Evolutionary conservation across 2,113 vertebrate species (phyloP).

Genomic region (Riparia riparia): DNA sequence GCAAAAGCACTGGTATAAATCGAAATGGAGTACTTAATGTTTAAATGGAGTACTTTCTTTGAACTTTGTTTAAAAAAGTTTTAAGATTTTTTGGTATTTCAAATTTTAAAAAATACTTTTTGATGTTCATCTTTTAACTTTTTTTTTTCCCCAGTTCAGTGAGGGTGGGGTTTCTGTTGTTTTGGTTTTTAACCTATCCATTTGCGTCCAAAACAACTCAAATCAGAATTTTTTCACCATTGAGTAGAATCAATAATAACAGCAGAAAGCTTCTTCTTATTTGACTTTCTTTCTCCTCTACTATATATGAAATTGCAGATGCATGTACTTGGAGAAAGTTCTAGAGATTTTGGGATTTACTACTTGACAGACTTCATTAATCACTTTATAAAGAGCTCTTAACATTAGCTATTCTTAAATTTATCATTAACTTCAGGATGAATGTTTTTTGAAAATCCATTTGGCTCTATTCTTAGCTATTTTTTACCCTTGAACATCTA

Average conservation of each 20-base stretch:
- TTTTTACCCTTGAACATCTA: background rate
- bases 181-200: background rate
- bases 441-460: constrained; percentile 5
- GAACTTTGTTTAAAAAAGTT: background rate
- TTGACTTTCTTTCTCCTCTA: background rate
- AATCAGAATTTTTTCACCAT: background rate
- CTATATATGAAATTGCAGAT: background rate
- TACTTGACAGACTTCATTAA: constrained; percentile 26
- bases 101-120: background rate
- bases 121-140: background rate
- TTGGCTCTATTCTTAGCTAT: constrained; percentile 29
- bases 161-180: background rate
- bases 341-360: background rate
- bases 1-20: background rate
- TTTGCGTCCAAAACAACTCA: background rate
- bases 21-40: background rate
- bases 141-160: background rate
- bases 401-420: constrained; percentile 45
- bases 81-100: background rate
- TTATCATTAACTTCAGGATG: constrained; percentile 9
- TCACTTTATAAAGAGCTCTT: constrained; percentile 22
- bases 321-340: background rate
- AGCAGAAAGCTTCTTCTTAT: background rate
- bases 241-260: background rate
- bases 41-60: background rate